Evolutionary conservation across 2,113 vertebrate species (phyloP), one percentile per base, ranked within the genome.

Genomic region (Sinocyclocheilus maitianheensis): DNA sequence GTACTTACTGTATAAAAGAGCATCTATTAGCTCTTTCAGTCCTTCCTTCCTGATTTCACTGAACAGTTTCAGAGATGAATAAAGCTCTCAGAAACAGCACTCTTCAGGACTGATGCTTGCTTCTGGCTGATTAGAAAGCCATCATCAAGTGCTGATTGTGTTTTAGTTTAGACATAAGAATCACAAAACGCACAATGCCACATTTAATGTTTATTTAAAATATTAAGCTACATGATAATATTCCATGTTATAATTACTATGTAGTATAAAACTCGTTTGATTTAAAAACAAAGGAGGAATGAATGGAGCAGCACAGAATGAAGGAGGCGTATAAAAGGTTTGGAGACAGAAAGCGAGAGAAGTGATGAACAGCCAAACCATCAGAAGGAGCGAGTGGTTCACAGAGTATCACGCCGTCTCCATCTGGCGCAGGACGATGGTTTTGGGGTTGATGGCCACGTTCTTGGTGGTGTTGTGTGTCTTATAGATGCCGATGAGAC

Each of bases 401-500:
- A 13, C 3, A 16, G 40, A 60, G 55, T 9, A 2, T 55, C 69
- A 72, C 0, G 60, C 0, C 0, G 93, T 88, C 4, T 95, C 90
- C 10, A 95, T 92, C 84, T 95, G 95, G 89, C 95, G 97, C 7
- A 94, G 89, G 51, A 96, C 92, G 7, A 99, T 97, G 24, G 94
- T 87, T 91, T 99, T 99, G 60, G 98, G 98, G 91, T 98, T 99
- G 85, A 95, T 96, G 5, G 93, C 96, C 88, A 98, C 96, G 0
- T 94, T 98, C 91, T 98, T 99, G 0, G 98, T 99, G 92, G 95
- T 97, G 87, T 99, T 98, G 88, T 97, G 93, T 0, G 98, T 98
- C 91, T 99, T 99, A 86, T 96, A 99, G 90, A 99, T 99, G 65
- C 98, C 98, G 46, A 99, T 97, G 48, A 99, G 94, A 51, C 98